These are phyloP conservation scores for Meloidogyne floridensis DNA, from an alignment of 1,140 invertebrate genomes.

Conservation along the genomic window DNA sequence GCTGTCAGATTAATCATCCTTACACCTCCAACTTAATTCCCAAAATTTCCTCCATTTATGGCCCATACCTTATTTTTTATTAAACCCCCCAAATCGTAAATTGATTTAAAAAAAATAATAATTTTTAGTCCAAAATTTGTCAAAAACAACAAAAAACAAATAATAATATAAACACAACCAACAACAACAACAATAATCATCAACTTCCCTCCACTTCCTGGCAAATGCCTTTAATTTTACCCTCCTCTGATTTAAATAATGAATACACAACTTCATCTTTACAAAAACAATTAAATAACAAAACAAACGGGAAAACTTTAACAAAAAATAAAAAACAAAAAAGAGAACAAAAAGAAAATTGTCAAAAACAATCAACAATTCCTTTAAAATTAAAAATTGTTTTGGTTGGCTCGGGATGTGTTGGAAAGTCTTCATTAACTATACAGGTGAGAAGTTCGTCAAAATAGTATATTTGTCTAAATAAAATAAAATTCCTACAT, in stretches of 20 bases:
- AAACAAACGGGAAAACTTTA: not conserved
- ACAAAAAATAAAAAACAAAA: constrained; percentile 7
- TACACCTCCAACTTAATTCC: too few species aligned
- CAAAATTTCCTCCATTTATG: too few species aligned
- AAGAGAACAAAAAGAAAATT: constrained; percentile 2
- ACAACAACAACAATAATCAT: too few species aligned
- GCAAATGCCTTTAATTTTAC: not conserved
- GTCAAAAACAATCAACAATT: not conserved
- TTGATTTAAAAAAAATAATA: too few species aligned
- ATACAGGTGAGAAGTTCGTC: constrained; percentile 3
- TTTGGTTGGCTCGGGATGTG: constrained; percentile 25
- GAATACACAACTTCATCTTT: not conserved
- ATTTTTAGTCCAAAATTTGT: too few species aligned
- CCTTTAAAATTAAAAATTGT: constrained; percentile 20
- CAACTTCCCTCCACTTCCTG: not conserved
- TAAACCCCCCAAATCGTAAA: too few species aligned
- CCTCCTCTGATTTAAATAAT: not conserved
- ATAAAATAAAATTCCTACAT: too few species aligned
- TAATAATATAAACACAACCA: too few species aligned
- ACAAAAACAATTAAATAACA: not conserved
- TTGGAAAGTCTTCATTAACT: constrained; percentile 28
- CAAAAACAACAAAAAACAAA: too few species aligned
- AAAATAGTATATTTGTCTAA: too few species aligned
- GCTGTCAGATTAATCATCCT: too few species aligned
- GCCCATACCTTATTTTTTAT: too few species aligned